Evolutionary conservation across 2,797 vertebrate genomes (phyloP), one percentile per base, ranked within the genome.

Genomic region (Xiphorhynchus erythropygius): DNA sequence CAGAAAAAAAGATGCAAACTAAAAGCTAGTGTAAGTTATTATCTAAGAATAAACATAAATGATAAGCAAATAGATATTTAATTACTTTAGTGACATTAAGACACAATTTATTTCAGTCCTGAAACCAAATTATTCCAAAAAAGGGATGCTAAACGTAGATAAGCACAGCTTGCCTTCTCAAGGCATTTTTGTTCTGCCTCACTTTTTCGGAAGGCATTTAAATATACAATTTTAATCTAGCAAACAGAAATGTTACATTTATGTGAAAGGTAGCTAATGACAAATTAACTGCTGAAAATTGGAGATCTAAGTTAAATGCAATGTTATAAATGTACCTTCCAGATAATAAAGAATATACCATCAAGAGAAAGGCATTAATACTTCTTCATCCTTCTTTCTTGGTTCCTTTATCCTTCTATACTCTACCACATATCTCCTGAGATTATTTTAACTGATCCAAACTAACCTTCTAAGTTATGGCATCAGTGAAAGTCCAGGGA

Each of bases 71-170:
- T 65, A 84, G 33, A 75, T 7, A 57, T 91, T 75, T 82, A 76
- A 89, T 92, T 86, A 64, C 16, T 71, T 75, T 39, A n/a, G 21
- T 87, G 17, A 76, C 70, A 91, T 75, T 84, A 90, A 82, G 46
- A 68, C 18, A 64, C 28, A 67, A 89, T 90, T 84, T 84, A 68
- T 92, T 87, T 83, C 47, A 55, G 10, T 90, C 50, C 55, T 82
- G 59, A 79, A 92, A 88, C 9, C 10, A 90, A 90, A 77, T 71
- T 84, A 42, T 86, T 86, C 28, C n/a, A 46, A 78, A 74, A 82
- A 89, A 32, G 22, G 3, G 2, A 15, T 88, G 44, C 24, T 90
- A 85, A 77, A 69, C 5, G 0, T 55, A 21, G 67, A 24, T 21
- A 84, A 81, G 18, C 49, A 92, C n/a, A 63, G 21, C 28, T 78